Evolutionary conservation across 1,140 invertebrate genomes (phyloP).

Genomic region (Cydia pomonella): DNA sequence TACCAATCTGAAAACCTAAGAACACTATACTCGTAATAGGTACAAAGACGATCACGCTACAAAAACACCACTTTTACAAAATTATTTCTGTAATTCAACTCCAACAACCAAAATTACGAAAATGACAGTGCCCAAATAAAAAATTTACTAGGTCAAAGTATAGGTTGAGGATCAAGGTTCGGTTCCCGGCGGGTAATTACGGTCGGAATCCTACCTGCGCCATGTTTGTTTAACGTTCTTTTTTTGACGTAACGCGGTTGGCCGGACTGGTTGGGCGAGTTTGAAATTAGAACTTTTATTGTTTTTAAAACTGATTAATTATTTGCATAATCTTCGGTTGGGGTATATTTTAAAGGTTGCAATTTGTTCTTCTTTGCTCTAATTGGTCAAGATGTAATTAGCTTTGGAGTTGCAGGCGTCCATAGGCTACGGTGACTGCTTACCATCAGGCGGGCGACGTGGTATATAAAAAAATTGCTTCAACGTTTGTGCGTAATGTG

Average conservation of each 20-base stretch:
- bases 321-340: constrained; percentile 1
- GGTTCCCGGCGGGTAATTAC: constrained; percentile 56
- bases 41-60: neutral
- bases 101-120: constrained; percentile 33
- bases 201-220: constrained; percentile 54
- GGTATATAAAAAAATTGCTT: too few species aligned
- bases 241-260: constrained; percentile 53
- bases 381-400: neutral
- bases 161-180: constrained; percentile 55
- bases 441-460: too few species aligned
- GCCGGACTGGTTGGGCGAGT: constrained; percentile 40
- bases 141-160: constrained; percentile 62
- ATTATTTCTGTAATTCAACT: constrained; percentile 28
- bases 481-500: too few species aligned
- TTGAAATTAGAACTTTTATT: constrained; percentile 46
- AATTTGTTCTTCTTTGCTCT: neutral
- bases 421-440: too few species aligned
- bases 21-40: neutral
- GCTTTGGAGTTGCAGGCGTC: too few species aligned
- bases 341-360: neutral
- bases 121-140: constrained; percentile 39
- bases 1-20: constrained; percentile 9
- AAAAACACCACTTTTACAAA: constrained; percentile 6
- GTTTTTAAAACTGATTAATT: constrained; percentile 30
- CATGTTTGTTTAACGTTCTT: constrained; percentile 64